These are phyloP conservation scores for Catotricha subobsoleta DNA, from an alignment of 2,888 invertebrate genomes.

Conservation along the genomic window DNA sequence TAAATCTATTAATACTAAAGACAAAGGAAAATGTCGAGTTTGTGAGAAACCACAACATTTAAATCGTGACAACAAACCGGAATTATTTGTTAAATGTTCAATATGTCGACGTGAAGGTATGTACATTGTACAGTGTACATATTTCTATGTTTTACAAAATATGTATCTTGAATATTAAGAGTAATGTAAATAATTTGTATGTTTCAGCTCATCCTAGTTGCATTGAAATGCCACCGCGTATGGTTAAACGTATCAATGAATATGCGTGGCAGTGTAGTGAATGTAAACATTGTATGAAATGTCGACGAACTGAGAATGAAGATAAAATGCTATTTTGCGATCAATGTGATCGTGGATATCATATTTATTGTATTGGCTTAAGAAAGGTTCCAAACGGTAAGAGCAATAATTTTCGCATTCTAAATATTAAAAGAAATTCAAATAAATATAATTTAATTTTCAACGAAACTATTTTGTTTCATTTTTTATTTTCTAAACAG, in stretches of 20 bases:
- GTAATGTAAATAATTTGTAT: not conserved
- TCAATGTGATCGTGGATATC: slow-evolving; percentile 85
- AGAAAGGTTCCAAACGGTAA: slow-evolving; percentile 59
- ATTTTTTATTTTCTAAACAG: slow-evolving; percentile 19
- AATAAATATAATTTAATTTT: not conserved
- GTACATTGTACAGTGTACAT: slow-evolving; percentile 13
- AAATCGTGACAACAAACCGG: slow-evolving; percentile 39
- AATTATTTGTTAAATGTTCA: slow-evolving; percentile 40
- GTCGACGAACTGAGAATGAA: slow-evolving; percentile 63
- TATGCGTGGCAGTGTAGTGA: slow-evolving; percentile 90
- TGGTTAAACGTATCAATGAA: slow-evolving; percentile 63
- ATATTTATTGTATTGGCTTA: slow-evolving; percentile 78
- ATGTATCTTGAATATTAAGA: not conserved
- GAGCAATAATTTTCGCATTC: slow-evolving; percentile 8
- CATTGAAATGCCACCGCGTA: slow-evolving; percentile 65
- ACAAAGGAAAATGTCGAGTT: slow-evolving; percentile 37
- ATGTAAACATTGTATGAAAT: slow-evolving; percentile 78
- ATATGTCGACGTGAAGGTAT: slow-evolving; percentile 38
- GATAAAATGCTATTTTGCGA: slow-evolving; percentile 91
- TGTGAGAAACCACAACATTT: slow-evolving; percentile 38
- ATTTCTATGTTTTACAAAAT: too few relatives aligned
- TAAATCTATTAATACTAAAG: not conserved
- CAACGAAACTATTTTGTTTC: not conserved
- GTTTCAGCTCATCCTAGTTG: slow-evolving; percentile 66
- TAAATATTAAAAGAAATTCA: not conserved